These are phyloP conservation scores for Myotis lucifugus DNA, from an alignment of 2,113 vertebrate genomes.

Conservation along the genomic window DNA sequence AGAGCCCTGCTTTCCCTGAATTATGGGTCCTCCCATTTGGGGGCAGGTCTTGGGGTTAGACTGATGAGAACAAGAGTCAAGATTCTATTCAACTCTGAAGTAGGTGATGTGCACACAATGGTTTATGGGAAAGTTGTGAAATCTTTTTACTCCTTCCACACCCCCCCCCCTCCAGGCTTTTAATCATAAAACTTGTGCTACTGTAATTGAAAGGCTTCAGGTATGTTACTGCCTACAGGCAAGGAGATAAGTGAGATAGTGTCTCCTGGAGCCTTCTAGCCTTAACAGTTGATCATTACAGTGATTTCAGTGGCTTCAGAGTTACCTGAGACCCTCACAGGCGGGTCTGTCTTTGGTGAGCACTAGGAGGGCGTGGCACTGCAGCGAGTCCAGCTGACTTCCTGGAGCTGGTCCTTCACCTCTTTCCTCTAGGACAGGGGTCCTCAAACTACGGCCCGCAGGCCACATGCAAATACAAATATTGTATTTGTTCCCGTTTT, in stretches of 20 bases:
- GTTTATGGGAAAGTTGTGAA: background rate
- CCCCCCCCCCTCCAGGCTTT: background rate
- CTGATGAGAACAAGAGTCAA: background rate
- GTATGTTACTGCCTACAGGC: background rate
- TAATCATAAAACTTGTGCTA: background rate
- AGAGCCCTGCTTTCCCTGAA: background rate
- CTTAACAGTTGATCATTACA: background rate
- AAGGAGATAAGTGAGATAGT: background rate
- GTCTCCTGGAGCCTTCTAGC: background rate
- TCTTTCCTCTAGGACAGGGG: background rate
- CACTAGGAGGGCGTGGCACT: background rate
- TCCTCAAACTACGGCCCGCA: no score
- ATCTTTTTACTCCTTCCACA: background rate
- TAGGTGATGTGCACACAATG: background rate
- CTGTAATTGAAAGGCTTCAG: background rate
- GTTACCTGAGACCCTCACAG: background rate
- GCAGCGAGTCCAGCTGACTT: background rate
- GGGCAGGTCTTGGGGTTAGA: background rate
- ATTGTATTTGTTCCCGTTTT: no score
- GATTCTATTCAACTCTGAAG: background rate
- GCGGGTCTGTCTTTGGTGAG: background rate
- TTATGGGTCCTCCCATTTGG: background rate
- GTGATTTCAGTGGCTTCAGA: background rate
- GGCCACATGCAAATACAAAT: no score
- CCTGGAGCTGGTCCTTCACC: background rate